Conservation (phyloP, 2,888 invertebrate genomes). For the Polyommatus icarus region DNA sequence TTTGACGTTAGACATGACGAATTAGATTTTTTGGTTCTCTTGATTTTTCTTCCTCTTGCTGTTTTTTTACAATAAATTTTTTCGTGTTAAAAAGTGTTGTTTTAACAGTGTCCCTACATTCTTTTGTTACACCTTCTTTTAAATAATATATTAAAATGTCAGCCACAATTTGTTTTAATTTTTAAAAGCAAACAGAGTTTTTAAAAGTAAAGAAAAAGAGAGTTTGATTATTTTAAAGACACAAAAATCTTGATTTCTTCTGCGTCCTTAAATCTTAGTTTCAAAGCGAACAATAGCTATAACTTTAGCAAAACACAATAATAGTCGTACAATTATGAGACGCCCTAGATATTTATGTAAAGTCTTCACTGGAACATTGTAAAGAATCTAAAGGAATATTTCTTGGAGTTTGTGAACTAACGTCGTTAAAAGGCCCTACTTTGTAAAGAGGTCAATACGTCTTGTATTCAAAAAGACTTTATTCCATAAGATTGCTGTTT, state of each 20-base stretch:
- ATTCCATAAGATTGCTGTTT: not conserved
- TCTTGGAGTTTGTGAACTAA: not conserved
- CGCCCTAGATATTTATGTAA: slow-evolving; percentile 1
- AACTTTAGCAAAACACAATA: not conserved
- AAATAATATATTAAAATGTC: too few relatives aligned
- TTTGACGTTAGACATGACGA: too few relatives aligned
- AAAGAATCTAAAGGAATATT: slow-evolving; percentile 1
- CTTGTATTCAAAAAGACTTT: not conserved
- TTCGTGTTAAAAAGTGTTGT: too few relatives aligned
- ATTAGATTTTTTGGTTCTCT: too few relatives aligned
- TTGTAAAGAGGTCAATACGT: not conserved
- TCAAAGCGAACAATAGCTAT: not conserved
- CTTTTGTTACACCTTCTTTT: too few relatives aligned
- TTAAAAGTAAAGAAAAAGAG: too few relatives aligned
- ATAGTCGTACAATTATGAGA: not conserved
- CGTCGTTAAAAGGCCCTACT: not conserved
- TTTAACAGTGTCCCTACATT: too few relatives aligned
- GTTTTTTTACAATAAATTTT: too few relatives aligned
- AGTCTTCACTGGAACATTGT: not conserved
- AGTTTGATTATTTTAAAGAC: not conserved
- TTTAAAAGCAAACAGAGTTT: too few relatives aligned
- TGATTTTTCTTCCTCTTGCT: too few relatives aligned
- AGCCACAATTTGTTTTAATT: too few relatives aligned
- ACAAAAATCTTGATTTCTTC: not conserved
- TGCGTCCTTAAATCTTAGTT: not conserved